Evolutionary conservation across 2,888 invertebrate genomes (phyloP).

Genomic region (Liodrosophila aerea): DNA sequence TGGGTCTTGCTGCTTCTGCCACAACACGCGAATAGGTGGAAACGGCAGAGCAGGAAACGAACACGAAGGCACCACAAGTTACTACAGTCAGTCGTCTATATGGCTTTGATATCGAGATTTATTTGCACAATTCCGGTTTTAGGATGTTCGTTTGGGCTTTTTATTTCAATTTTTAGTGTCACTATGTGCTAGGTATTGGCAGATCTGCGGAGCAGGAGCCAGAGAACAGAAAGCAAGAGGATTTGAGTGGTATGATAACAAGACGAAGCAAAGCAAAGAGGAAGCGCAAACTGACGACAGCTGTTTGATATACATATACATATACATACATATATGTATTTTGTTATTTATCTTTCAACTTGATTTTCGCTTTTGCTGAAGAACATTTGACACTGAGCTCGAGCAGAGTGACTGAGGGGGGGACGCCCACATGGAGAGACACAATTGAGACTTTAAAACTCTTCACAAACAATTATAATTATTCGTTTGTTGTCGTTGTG

Average conservation of each 20-base stretch:
- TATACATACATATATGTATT: no score
- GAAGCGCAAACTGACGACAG: constrained; percentile 53
- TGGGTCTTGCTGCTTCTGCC: constrained; percentile 2
- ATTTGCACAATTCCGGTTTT: constrained; percentile 77
- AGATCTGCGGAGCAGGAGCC: constrained; percentile 5
- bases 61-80: constrained; percentile 16
- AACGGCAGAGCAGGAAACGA: constrained; percentile 37
- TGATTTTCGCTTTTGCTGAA: constrained; percentile 25
- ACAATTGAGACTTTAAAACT: constrained; percentile 38
- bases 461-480: constrained; percentile 8
- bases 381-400: constrained; percentile 64
- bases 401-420: constrained; percentile 4
- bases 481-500: constrained; percentile 20
- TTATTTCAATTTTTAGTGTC: constrained; percentile 62
- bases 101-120: constrained; percentile 65
- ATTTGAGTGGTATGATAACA: constrained; percentile 33
- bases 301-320: constrained; percentile 62
- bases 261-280: constrained; percentile 50
- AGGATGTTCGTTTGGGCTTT: constrained; percentile 48
- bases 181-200: constrained; percentile 51
- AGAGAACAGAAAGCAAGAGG: background rate
- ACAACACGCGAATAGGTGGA: constrained; percentile 23
- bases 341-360: constrained; percentile 4
- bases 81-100: constrained; percentile 21
- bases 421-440: constrained; percentile 51